Base-by-base conservation (phyloP, 2,888 invertebrate genomes). In the Callyntrura guangdongensis region DNA sequence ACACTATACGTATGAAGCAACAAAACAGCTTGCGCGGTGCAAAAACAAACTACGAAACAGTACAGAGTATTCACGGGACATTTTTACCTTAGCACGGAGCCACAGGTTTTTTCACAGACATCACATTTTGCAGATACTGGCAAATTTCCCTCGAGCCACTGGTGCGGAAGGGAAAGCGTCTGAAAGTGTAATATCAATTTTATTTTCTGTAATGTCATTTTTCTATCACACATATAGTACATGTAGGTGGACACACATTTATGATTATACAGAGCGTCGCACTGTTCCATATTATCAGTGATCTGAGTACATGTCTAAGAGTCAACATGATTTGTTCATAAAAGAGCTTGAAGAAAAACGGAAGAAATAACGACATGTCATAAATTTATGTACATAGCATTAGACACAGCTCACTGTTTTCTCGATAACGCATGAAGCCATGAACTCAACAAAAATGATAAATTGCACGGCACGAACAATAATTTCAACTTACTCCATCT, bases 61-160 rank as follows among this genome's bases (percentile, higher is more conserved):
- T 27, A 17, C 17, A 14, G 77, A 11, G 36, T 83, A 61, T 36
- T 79, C 22, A 45, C 17, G 53, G 25, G 64, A 86, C 81, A 56
- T 56, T 12, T 72, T 84, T 95, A 98, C 97, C 98, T 97, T 92
- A 99, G 96, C 86, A 99, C 99, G 89, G 99, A 99, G 89, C 99
- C 99, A 95, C 99, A 99, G 9, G 98, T 99, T 95, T 98, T 98
- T 95, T 99, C 99, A 95, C 99, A 99, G 91, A 98, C 96, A 93
- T 96, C 96, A 95, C 99, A 99, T 95, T 98, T 97, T 91, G 99
- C 97, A 88, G 98, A 98, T 87, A 99, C 99, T 3, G 99, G 98
- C 93, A 99, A 96, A 95, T 99, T 99, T 61, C 99, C 99, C 95
- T 99, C 99, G 96, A 99, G 96, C 99, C 99, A 99, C 95, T 99